phyloP scores from a whole-genome alignment of 1,140 invertebrate species.

The Drosophila sechellia region DNA sequence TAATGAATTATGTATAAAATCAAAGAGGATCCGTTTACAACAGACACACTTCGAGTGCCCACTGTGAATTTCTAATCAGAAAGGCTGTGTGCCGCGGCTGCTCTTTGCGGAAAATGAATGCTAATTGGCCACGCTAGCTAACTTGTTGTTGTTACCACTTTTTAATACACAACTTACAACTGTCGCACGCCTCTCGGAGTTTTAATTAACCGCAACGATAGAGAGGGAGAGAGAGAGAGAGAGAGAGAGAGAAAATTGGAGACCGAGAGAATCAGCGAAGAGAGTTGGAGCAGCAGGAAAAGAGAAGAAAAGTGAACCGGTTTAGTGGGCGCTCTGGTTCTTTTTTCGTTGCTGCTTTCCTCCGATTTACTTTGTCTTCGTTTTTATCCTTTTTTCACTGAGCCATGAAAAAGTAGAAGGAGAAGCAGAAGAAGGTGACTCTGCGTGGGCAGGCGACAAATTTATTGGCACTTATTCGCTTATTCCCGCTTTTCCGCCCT shows the following conservation, averaged over 20 bases:
- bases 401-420: slow-evolving; percentile 6
- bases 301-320: slow-evolving; percentile 33
- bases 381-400: slow-evolving; percentile 43
- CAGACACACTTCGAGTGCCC: slow-evolving; percentile 31
- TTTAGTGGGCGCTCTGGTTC: slow-evolving; percentile 45
- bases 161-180: slow-evolving; percentile 55
- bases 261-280: slow-evolving; percentile 10
- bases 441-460: slow-evolving; percentile 58
- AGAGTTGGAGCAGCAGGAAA: slow-evolving; percentile 31
- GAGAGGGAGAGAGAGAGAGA: neutral
- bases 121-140: slow-evolving; percentile 60
- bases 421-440: slow-evolving; percentile 6
- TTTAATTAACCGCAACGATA: slow-evolving; percentile 48
- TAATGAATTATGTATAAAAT: slow-evolving; percentile 75
- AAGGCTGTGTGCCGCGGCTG: slow-evolving; percentile 20
- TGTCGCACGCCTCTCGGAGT: slow-evolving; percentile 45
- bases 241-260: neutral
- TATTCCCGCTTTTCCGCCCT: slow-evolving; percentile 1
- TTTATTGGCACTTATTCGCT: slow-evolving; percentile 54
- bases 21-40: slow-evolving; percentile 61
- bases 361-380: slow-evolving; percentile 40
- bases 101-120: slow-evolving; percentile 41
- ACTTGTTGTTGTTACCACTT: slow-evolving; percentile 54
- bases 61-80: slow-evolving; percentile 78
- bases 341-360: slow-evolving; percentile 16